These are phyloP conservation scores for Idris sp. DNA, from an alignment of 1,140 invertebrate species.

Conservation along the genomic window DNA sequence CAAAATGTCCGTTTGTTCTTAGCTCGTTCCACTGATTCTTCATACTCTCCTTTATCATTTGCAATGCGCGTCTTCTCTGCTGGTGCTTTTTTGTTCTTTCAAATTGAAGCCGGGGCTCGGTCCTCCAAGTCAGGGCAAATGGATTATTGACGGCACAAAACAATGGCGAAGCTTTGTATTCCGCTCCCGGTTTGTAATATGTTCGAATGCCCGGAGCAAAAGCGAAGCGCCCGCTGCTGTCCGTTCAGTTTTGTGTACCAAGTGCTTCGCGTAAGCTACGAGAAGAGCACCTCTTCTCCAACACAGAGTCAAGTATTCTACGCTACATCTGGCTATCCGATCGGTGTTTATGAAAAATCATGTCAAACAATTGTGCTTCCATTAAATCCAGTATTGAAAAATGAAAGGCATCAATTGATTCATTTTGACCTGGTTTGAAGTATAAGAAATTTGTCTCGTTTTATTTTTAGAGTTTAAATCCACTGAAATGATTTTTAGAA, in stretches of 20 bases:
- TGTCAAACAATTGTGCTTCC: constrained; percentile 67
- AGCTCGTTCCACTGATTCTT: constrained; percentile 46
- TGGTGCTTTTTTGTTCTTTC: too few species aligned
- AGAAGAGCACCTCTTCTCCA: constrained; percentile 68
- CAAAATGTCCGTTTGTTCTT: constrained; percentile 41
- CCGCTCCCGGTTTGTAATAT: constrained; percentile 69
- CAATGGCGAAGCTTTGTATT: constrained; percentile 72
- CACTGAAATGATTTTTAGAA: too few species aligned
- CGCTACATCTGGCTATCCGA: constrained; percentile 76
- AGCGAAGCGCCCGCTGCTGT: constrained; percentile 66
- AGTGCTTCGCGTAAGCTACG: constrained; percentile 68
- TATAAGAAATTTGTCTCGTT: too few species aligned
- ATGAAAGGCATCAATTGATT: too few species aligned
- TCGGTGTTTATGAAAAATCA: constrained; percentile 77
- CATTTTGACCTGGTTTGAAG: too few species aligned
- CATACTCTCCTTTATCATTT: constrained; percentile 28
- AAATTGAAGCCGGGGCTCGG: constrained; percentile 64
- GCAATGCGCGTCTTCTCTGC: constrained; percentile 28
- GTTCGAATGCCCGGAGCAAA: constrained; percentile 67
- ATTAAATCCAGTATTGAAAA: too few species aligned
- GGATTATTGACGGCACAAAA: constrained; percentile 77
- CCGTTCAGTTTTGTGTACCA: constrained; percentile 71
- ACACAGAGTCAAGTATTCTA: constrained; percentile 71
- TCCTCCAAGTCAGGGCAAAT: constrained; percentile 74
- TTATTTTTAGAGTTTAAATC: too few species aligned